Percentiles rank a stretch among this genome's conserved stretches.
phyloP scores from a whole-genome alignment of 2,797 vertebrate genomes.

The Iguana delicatissima region DNA sequence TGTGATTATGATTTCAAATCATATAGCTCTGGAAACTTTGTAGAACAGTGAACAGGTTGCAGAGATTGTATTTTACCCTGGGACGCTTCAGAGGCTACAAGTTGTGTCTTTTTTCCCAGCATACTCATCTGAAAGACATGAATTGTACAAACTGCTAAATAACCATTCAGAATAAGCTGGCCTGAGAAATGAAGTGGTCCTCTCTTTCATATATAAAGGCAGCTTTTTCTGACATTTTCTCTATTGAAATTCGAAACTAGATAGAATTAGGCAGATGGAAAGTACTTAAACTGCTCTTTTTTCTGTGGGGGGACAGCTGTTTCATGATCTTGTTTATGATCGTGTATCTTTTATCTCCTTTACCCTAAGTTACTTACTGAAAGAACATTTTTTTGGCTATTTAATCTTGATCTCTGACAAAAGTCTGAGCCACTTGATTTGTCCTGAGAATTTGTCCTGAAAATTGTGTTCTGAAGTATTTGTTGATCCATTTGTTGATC shows the following conservation, averaged over 20 bases:
- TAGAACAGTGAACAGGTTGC: background rate
- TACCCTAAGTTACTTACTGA: conserved; percentile 58
- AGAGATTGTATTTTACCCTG: conserved; percentile 14
- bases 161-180: conserved; percentile 2
- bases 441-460: conserved; percentile 38
- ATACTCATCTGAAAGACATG: no score
- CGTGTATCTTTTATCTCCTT: conserved; percentile 53
- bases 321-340: conserved; percentile 11
- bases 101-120: background rate
- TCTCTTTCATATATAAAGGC: conserved; percentile 42
- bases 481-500: conserved; percentile 53
- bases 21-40: background rate
- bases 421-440: conserved; percentile 57
- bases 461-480: conserved; percentile 27
- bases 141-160: conserved; percentile 13
- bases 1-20: background rate
- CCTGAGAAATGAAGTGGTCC: conserved; percentile 26
- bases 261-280: no score
- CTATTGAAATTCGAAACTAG: no score
- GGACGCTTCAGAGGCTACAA: conserved; percentile 10
- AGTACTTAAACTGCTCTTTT: conserved; percentile 14
- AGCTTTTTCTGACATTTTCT: conserved; percentile 25
- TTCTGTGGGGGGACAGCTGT: background rate
- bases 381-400: conserved; percentile 45
- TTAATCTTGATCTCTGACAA: conserved; percentile 38